These are phyloP conservation scores for Gila robusta DNA, from an alignment of 2,797 vertebrate genomes.

Conservation along the genomic window DNA sequence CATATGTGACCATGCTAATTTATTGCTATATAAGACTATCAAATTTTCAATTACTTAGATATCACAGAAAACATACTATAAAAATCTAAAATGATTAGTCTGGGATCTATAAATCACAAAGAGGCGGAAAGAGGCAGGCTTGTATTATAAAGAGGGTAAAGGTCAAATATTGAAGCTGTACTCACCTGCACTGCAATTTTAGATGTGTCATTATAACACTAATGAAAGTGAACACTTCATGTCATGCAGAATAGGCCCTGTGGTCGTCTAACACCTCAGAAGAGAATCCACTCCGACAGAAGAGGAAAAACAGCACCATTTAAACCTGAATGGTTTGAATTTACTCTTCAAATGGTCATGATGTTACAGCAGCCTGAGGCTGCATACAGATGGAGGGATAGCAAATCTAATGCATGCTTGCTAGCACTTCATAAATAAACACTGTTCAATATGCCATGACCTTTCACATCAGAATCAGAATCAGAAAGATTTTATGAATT, in stretches of 20 bases:
- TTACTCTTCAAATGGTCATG: slow-evolving; percentile 7
- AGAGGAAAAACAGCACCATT: slow-evolving; percentile 45
- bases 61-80: slow-evolving; percentile 1
- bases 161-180: slow-evolving; percentile 4
- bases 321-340: slow-evolving; percentile 36
- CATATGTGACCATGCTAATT: slow-evolving; percentile 11
- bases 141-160: slow-evolving; percentile 5
- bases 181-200: neutral
- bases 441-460: neutral
- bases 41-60: slow-evolving; percentile 12
- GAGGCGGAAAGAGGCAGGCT: neutral
- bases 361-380: slow-evolving; percentile 37
- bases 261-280: slow-evolving; percentile 47
- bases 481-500: too few species aligned
- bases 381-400: slow-evolving; percentile 10
- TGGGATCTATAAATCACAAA: neutral
- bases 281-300: slow-evolving; percentile 42
- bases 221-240: slow-evolving; percentile 42
- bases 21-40: slow-evolving; percentile 18
- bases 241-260: slow-evolving; percentile 38
- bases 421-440: slow-evolving; percentile 44
- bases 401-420: slow-evolving; percentile 27
- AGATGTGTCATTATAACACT: slow-evolving; percentile 33
- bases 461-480: too few species aligned
- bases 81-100: slow-evolving; percentile 19